phyloP scores from a whole-genome alignment of 2,888 invertebrate species.

The Oligia latruncula region DNA sequence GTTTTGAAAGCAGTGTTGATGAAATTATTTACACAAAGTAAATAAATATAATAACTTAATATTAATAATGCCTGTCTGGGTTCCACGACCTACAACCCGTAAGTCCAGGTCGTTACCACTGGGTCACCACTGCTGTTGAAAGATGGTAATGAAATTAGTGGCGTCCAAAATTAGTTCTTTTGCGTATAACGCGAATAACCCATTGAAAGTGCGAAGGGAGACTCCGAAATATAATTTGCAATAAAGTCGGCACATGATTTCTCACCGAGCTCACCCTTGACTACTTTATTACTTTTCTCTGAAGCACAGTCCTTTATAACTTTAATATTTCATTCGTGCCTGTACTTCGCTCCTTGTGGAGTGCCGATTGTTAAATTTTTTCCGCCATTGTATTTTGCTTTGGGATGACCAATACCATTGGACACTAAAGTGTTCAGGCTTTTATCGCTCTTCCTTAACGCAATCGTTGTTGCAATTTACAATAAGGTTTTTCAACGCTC shows the following conservation, averaged over 20 bases:
- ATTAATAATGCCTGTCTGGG: too few species aligned
- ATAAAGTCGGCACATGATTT: conserved; percentile 80
- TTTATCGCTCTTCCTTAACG: conserved; percentile 50
- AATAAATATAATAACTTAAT: not conserved
- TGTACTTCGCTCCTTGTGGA: conserved; percentile 68
- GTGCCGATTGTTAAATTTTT: conserved; percentile 74
- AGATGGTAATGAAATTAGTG: conserved; percentile 40
- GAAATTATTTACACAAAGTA: not conserved
- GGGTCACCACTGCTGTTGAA: not conserved
- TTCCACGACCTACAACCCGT: not conserved
- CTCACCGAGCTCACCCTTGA: conserved; percentile 76
- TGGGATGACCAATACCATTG: conserved; percentile 66
- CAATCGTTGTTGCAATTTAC: conserved; percentile 40
- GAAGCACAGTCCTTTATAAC: conserved; percentile 76
- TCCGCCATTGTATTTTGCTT: conserved; percentile 70
- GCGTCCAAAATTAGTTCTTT: conserved; percentile 57
- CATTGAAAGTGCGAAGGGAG: conserved; percentile 64
- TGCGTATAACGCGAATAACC: conserved; percentile 67
- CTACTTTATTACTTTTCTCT: conserved; percentile 83
- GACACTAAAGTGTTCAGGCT: conserved; percentile 65
- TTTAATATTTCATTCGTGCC: conserved; percentile 76
- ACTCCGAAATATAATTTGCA: conserved; percentile 82
- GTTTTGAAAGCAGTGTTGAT: not conserved
- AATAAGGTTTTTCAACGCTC: conserved; percentile 23
- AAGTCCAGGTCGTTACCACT: not conserved